These are phyloP conservation scores for Spialia ferax DNA, from an alignment of 2,888 invertebrate genomes.

Conservation along the genomic window DNA sequence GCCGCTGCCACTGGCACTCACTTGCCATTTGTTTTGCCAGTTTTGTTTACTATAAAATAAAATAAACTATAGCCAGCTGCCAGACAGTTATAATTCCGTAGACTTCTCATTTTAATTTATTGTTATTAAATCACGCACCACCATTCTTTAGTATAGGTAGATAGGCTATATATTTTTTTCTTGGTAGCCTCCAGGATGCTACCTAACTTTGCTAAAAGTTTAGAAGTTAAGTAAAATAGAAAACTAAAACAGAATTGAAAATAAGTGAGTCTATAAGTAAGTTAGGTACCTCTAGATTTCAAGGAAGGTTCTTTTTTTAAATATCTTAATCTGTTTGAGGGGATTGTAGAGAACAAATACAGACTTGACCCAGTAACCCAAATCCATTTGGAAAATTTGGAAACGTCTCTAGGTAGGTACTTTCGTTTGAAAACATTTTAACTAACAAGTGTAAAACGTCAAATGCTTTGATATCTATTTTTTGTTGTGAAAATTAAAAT, in stretches of 20 bases:
- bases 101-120: too few relatives aligned
- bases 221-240: too few relatives aligned
- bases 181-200: too few relatives aligned
- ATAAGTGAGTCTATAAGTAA: too few relatives aligned
- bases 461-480: background rate
- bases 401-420: conserved; percentile 5
- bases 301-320: background rate
- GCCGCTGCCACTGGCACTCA: conserved; percentile 22
- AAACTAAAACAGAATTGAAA: too few relatives aligned
- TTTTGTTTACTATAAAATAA: background rate
- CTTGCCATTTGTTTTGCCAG: conserved; percentile 26
- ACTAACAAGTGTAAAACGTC: conserved; percentile 5
- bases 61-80: background rate
- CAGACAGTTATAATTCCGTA: too few relatives aligned
- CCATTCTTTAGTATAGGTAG: too few relatives aligned
- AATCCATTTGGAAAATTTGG: conserved; percentile 26
- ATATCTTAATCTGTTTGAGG: background rate
- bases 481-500: too few relatives aligned
- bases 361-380: conserved; percentile 23
- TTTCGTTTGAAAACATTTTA: conserved; percentile 17
- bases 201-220: too few relatives aligned
- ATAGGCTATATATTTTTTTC: too few relatives aligned
- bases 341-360: conserved; percentile 18
- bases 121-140: too few relatives aligned
- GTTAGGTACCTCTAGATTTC: background rate